Conservation (phyloP, 2,888 invertebrate species). For the Cataglyphis cursor region DNA sequence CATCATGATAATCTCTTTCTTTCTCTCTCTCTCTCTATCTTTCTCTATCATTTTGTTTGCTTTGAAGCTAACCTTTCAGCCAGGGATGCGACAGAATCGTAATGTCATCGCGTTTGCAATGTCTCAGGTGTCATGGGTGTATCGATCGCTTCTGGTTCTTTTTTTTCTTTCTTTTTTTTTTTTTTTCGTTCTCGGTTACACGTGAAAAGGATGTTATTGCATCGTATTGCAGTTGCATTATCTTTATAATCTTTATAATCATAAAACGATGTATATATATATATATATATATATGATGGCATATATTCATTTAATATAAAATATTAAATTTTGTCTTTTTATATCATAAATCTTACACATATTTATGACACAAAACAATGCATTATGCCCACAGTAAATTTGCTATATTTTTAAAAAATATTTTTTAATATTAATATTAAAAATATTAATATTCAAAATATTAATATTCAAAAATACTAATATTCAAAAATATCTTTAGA, state of each 20-base stretch:
- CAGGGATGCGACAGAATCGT: conserved; percentile 32
- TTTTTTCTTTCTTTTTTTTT: neutral
- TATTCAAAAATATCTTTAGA: neutral
- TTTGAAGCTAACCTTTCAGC: conserved; percentile 32
- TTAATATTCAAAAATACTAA: no score
- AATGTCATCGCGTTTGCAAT: conserved; percentile 50
- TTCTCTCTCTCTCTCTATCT: neutral
- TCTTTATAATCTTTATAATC: neutral
- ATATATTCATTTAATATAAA: neutral
- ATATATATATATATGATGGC: no score
- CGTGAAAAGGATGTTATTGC: neutral
- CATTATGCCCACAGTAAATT: neutral
- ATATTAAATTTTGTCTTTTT: neutral
- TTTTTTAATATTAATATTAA: no score
- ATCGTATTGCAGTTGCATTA: neutral
- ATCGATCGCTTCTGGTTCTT: conserved; percentile 34
- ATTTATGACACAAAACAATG: neutral
- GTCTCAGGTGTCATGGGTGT: conserved; percentile 48
- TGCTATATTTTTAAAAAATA: no score
- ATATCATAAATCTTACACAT: neutral
- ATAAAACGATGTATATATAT: neutral
- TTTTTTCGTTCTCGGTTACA: neutral
- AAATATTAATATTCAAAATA: no score
- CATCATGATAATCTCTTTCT: conserved; percentile 43
- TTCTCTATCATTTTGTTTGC: conserved; percentile 1